Evolutionary conservation across 2,888 invertebrate genomes (phyloP), one percentile per base, ranked within the genome.

Genomic region (Gryllus longicercus): DNA sequence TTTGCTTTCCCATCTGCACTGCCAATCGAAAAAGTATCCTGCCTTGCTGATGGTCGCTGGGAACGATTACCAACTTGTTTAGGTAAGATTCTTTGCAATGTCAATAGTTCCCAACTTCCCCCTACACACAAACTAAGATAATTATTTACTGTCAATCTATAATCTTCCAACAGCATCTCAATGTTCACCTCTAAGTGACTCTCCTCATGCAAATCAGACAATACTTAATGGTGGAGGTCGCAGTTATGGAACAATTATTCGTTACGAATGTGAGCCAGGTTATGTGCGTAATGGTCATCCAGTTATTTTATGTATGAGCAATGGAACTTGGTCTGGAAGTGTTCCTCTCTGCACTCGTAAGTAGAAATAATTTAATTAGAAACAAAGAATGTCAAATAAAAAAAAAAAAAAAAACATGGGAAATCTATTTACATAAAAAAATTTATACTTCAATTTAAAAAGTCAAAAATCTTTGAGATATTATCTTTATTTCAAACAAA

Each of bases 301-400:
- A 21, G 96, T 96, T 5, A 91, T 97, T 75, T 91, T 96, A 74
- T 97, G 97, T 86, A 96, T 96, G 96, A 96, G 96, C 85, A 96
- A 97, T 85, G 97, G 97, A 79, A 96, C 96, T 14, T 97, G 97
- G 97, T 96, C 96, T 81, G 96, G 95, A 81, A 93, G 94, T 83
- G 95, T 96, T 8, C 97, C 97, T 1, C 92, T 93, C 10, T 97
- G 97, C 87, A 91, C 95, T 63, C 91, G 96, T 88, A 90, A 89
- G 90, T 87, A 21, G 74, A n/a, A 63, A 8, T 38, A 38, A 38
- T 38, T 25, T 38, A 8, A 38, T 38, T 38, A 38, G 38, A 38
- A 38, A 38, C 38, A 8, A 38, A 38, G 38, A 38, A 38, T 8
- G 8, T 38, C 5, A 38, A 38, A 38, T 38, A 38, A 8, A 38